A percentile compares a stretch with the other conserved stretches of the same genome.
These are phyloP conservation scores for Meriones unguiculatus DNA, from an alignment of 2,113 vertebrate genomes.

Conservation along the genomic window DNA sequence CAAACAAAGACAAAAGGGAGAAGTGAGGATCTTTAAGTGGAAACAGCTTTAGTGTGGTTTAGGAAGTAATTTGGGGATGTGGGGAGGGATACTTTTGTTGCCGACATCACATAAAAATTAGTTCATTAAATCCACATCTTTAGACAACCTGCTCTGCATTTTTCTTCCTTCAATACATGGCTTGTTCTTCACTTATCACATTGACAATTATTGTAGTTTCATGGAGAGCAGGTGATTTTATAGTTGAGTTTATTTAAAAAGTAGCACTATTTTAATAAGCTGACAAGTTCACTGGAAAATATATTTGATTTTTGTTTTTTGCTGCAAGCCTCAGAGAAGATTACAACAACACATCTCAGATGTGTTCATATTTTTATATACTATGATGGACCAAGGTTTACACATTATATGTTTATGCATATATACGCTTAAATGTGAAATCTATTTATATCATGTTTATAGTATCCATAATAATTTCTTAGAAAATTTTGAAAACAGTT, in stretches of 20 bases:
- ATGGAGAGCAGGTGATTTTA: slow-evolving; percentile 63
- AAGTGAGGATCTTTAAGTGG: background rate
- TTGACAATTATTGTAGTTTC: slow-evolving; percentile 63
- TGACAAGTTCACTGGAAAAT: slow-evolving; percentile 71
- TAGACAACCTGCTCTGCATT: slow-evolving; percentile 61
- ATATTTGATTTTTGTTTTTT: slow-evolving; percentile 23
- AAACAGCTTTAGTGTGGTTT: slow-evolving; percentile 33
- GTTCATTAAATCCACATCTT: slow-evolving; percentile 58
- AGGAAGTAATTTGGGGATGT: slow-evolving; percentile 57
- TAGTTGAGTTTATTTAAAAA: slow-evolving; percentile 71
- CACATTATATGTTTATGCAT: background rate
- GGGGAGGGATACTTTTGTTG: background rate
- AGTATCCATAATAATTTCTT: slow-evolving; percentile 66
- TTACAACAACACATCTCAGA: slow-evolving; percentile 19
- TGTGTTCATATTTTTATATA: slow-evolving; percentile 48
- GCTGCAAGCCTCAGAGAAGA: slow-evolving; percentile 37
- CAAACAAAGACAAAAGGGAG: slow-evolving; percentile 33
- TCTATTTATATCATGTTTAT: background rate
- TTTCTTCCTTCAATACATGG: slow-evolving; percentile 32
- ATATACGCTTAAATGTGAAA: slow-evolving; percentile 41
- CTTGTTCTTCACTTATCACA: slow-evolving; percentile 57
- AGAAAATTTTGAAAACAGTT: slow-evolving; percentile 76
- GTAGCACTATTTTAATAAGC: slow-evolving; percentile 61
- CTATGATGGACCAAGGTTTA: slow-evolving; percentile 14
- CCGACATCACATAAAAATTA: slow-evolving; percentile 34